Percentiles rank a stretch among this genome's conserved stretches.
phyloP scores from a whole-genome alignment of 23 tunicate species.

The Aplidium turbinatum region DNA sequence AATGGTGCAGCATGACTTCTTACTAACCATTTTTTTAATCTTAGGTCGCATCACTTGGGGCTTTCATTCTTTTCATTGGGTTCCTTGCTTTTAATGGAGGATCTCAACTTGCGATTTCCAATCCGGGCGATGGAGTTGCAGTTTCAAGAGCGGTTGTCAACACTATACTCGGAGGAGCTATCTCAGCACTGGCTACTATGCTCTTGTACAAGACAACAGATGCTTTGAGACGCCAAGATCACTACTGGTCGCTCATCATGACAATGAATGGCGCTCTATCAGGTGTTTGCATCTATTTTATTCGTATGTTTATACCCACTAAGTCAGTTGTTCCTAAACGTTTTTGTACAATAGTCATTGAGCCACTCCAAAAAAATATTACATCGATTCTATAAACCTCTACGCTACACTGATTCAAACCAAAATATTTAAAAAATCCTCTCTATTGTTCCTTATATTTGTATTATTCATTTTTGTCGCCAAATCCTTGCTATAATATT shows the following conservation, averaged over 20 bases:
- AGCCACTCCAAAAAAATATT: no score
- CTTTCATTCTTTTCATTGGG: constrained; percentile 60
- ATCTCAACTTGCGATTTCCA: constrained; percentile 56
- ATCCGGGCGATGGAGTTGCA: constrained; percentile 34
- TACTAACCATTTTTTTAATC: constrained; percentile 14
- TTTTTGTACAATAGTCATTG: no score
- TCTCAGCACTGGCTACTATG: constrained; percentile 43
- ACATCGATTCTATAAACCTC: no score
- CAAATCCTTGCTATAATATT: no score
- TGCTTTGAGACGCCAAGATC: constrained; percentile 42
- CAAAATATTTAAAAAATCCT: no score
- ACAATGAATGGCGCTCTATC: constrained; percentile 68
- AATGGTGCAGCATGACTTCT: constrained; percentile 18
- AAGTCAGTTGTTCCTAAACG: no score
- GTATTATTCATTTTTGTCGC: no score
- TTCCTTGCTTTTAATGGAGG: constrained; percentile 89
- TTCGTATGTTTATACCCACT: no score
- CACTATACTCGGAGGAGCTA: constrained; percentile 59
- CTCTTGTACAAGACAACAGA: constrained; percentile 29
- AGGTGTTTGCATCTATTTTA: no score
- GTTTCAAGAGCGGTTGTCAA: constrained; percentile 52
- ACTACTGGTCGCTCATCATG: constrained; percentile 67
- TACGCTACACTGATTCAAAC: no score
- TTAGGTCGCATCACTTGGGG: constrained; percentile 59
- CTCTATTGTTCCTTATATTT: no score